These are phyloP conservation scores for Alethe diademata DNA, from an alignment of 2,113 vertebrate species.

Conservation along the genomic window DNA sequence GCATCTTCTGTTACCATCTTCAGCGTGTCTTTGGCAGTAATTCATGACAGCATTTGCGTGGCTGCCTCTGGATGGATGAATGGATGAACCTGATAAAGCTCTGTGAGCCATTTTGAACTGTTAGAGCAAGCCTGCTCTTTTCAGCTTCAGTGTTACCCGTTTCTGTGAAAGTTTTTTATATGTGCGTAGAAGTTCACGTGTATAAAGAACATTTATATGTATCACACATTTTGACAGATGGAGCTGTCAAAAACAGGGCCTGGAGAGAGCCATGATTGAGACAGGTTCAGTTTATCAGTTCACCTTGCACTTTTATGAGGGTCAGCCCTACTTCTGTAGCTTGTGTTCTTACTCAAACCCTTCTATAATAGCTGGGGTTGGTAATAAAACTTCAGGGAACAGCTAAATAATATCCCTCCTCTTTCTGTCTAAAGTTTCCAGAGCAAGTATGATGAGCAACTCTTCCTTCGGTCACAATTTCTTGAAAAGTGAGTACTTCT, in stretches of 20 bases:
- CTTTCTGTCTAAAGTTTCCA: not conserved
- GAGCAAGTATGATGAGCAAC: not conserved
- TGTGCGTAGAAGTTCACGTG: accelerated
- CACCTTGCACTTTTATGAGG: not conserved
- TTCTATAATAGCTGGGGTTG: not conserved
- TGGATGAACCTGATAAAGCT: not conserved
- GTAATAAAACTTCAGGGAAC: not conserved
- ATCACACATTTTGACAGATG: no score
- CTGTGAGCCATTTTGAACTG: not conserved
- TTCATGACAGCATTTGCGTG: not conserved
- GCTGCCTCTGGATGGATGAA: not conserved
- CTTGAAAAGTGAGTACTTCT: not conserved
- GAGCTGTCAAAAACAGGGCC: not conserved
- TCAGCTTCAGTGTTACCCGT: accelerated
- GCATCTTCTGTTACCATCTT: not conserved
- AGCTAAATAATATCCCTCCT: not conserved
- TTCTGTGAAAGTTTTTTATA: not conserved
- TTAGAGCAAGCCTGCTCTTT: not conserved
- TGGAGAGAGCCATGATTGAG: not conserved
- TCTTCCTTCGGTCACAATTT: not conserved
- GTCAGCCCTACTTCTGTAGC: not conserved
- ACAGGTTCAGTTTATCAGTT: not conserved
- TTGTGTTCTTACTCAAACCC: not conserved
- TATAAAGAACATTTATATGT: no score
- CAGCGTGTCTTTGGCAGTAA: not conserved